Evolutionary conservation across 2,113 vertebrate genomes (phyloP).

Genomic region (Heterochromis multidens): DNA sequence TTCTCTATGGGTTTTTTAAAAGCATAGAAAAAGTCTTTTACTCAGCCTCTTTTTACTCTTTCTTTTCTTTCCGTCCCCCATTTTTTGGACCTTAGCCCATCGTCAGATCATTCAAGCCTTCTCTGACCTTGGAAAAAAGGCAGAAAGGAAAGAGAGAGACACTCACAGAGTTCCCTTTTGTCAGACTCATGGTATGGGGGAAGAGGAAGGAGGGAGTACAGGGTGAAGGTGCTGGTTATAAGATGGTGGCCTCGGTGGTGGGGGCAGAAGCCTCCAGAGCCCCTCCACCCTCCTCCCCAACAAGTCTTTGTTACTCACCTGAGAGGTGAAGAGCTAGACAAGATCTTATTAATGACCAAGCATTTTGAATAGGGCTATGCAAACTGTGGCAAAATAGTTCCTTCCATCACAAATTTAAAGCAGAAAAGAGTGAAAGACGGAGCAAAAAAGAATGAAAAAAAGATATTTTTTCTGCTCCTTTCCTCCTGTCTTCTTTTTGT

Average conservation of each 20-base stretch:
- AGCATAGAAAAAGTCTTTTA: conserved; percentile 74
- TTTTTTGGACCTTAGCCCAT: conserved; percentile 72
- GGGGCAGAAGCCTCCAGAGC: conserved; percentile 49
- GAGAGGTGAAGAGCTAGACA: conserved; percentile 73
- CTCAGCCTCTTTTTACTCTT: conserved; percentile 66
- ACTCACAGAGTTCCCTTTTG: conserved; percentile 77
- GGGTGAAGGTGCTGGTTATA: conserved; percentile 64
- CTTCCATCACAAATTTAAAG: conserved; percentile 71
- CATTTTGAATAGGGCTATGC: conserved; percentile 54
- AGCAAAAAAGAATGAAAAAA: conserved; percentile 54
- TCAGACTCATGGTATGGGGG: conserved; percentile 67
- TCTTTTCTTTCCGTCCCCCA: conserved; percentile 70
- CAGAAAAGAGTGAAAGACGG: conserved; percentile 60
- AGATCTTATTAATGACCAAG: conserved; percentile 75
- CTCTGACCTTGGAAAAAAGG: conserved; percentile 69
- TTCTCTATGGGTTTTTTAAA: conserved; percentile 72
- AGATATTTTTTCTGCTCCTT: conserved; percentile 59
- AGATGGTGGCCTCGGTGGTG: conserved; percentile 30
- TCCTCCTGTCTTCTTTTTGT: conserved; percentile 60
- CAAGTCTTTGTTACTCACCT: conserved; percentile 77
- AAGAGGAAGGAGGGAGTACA: conserved; percentile 46
- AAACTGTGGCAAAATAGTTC: conserved; percentile 62
- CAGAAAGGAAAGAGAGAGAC: conserved; percentile 63
- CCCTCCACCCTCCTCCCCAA: conserved; percentile 17
- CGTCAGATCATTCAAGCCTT: conserved; percentile 71